Percentiles rank a stretch among this genome's conserved stretches.
phyloP scores from a whole-genome alignment of 2,113 vertebrate species.

The Telmatochromis bifrenatus region DNA sequence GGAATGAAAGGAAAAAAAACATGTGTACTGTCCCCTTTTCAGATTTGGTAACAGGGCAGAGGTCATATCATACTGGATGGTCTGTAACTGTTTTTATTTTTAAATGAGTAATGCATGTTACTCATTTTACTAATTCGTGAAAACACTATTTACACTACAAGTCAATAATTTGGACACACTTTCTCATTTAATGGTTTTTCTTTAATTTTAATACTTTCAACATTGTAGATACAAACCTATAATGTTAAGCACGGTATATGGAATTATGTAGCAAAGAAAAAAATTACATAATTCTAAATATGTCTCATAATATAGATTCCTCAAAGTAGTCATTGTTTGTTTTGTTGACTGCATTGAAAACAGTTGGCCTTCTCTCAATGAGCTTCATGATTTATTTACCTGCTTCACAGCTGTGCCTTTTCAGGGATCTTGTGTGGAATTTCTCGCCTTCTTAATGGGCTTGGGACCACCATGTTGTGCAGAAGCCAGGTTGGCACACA shows the following conservation, averaged over 20 bases:
- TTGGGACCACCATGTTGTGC: not conserved
- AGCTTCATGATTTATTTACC: not conserved
- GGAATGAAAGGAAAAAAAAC: not conserved
- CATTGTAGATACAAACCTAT: not conserved
- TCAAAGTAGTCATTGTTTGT: rapidly evolving
- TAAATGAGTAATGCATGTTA: not conserved
- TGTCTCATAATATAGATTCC: rapidly evolving
- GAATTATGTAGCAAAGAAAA: not conserved
- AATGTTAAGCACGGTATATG: rapidly evolving
- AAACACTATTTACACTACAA: not conserved
- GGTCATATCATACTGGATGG: not conserved
- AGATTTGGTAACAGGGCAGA: not conserved
- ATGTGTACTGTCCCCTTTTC: not conserved
- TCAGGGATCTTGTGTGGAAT: not conserved
- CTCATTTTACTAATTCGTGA: not conserved
- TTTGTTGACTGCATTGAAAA: not conserved
- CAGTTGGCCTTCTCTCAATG: rapidly evolving
- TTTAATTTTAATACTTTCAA: rapidly evolving
- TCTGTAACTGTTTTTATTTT: rapidly evolving
- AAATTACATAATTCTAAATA: rapidly evolving
- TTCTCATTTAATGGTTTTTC: rapidly evolving
- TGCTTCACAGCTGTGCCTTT: rapidly evolving
- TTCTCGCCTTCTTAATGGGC: not conserved
- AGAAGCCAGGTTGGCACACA: not conserved
- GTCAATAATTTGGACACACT: not conserved